Conservation (phyloP, 2,888 invertebrate genomes). For the Morpho deidamia region DNA sequence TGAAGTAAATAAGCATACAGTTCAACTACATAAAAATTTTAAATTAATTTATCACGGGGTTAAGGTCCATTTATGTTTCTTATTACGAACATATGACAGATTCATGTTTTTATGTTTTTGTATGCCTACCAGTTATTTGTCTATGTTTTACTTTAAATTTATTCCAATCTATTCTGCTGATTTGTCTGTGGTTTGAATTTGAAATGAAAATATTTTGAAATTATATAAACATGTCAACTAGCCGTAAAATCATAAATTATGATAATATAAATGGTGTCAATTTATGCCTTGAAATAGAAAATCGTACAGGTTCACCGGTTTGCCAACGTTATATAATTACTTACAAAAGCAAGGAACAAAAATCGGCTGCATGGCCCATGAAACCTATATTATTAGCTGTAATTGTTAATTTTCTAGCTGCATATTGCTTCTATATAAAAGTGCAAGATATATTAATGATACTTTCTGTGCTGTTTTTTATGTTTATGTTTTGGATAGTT, state of each 20-base stretch:
- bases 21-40: no score
- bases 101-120: no score
- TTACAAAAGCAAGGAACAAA: constrained; percentile 47
- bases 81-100: no score
- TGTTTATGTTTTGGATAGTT: constrained; percentile 63
- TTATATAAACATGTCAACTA: constrained; percentile 19
- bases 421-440: constrained; percentile 51
- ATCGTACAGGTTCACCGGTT: constrained; percentile 42
- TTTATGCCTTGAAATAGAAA: constrained; percentile 45
- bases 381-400: constrained; percentile 48
- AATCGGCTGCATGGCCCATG: constrained; percentile 42
- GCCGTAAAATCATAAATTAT: constrained; percentile 32
- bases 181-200: no score
- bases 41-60: no score
- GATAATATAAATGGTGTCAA: constrained; percentile 64
- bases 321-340: constrained; percentile 57
- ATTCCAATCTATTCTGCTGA: no score
- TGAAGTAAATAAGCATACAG: no score
- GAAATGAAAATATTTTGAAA: no score
- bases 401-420: constrained; percentile 51
- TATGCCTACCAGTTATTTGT: no score
- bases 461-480: constrained; percentile 48
- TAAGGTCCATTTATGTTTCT: no score
- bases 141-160: no score
- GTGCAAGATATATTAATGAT: constrained; percentile 49